Percentiles rank a stretch among this genome's conserved stretches.
These are phyloP conservation scores for Myripristis murdjan DNA, from an alignment of 2,797 vertebrate genomes.

Conservation along the genomic window DNA sequence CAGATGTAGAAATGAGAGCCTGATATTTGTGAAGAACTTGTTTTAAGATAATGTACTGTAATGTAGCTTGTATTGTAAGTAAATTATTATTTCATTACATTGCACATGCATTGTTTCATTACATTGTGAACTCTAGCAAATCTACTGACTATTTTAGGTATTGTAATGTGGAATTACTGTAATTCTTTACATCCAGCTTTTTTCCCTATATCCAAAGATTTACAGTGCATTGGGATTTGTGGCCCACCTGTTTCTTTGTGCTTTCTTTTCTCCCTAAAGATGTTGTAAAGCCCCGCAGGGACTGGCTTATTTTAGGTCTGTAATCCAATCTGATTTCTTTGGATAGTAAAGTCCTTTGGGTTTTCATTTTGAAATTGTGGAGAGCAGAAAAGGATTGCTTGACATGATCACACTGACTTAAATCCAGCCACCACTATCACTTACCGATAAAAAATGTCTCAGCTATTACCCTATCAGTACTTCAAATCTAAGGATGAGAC, in stretches of 20 bases:
- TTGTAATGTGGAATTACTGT: too few species aligned
- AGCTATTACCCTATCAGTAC: conserved; percentile 24
- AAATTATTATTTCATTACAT: too few species aligned
- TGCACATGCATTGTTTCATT: too few species aligned
- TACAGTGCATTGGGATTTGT: too few species aligned
- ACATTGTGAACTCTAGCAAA: too few species aligned
- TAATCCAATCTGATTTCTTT: conserved; percentile 39
- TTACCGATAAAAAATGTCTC: conserved; percentile 48
- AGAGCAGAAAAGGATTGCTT: conserved; percentile 55
- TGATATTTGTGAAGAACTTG: too few species aligned
- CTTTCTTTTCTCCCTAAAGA: conserved; percentile 17
- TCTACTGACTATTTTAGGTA: too few species aligned
- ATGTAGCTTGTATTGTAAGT: too few species aligned
- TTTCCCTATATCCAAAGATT: too few species aligned
- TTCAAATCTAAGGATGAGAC: conserved; percentile 51
- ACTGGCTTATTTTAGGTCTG: conserved; percentile 40
- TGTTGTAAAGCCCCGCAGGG: conserved; percentile 15
- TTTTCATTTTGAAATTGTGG: conserved; percentile 24
- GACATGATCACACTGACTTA: conserved; percentile 29
- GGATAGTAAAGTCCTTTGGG: conserved; percentile 44
- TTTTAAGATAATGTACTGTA: too few species aligned
- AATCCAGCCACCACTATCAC: conserved; percentile 15
- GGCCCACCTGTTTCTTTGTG: neutral
- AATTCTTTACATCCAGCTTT: too few species aligned
- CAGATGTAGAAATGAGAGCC: too few species aligned